Conservation (phyloP, 2,888 invertebrate genomes). For the Ormyrus thymus region DNA sequence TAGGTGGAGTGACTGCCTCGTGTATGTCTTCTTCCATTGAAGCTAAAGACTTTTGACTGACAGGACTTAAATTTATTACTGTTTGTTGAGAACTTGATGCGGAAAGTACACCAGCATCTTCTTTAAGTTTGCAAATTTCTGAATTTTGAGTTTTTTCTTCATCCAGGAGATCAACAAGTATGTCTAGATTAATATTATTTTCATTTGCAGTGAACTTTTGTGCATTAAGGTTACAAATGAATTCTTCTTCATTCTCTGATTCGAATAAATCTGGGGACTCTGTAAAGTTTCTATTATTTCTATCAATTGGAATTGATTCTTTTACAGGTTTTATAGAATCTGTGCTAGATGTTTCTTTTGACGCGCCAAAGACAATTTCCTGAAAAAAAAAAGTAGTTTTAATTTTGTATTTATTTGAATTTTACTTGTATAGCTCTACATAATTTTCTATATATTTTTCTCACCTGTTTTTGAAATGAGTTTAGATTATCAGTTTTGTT, state of each 20-base stretch:
- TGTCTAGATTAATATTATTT: conserved; percentile 51
- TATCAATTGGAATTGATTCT: neutral
- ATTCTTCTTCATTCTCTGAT: conserved; percentile 46
- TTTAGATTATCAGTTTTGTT: neutral
- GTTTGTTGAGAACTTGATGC: conserved; percentile 26
- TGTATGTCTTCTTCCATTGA: conserved; percentile 14
- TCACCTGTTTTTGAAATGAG: too few species aligned
- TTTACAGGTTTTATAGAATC: conserved; percentile 7
- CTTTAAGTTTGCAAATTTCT: neutral
- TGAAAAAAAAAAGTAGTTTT: conserved; percentile 29
- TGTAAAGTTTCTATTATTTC: conserved; percentile 30
- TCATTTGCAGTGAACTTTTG: neutral
- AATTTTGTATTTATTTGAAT: neutral
- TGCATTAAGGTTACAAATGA: neutral
- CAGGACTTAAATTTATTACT: conserved; percentile 27
- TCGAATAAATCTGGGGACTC: conserved; percentile 63
- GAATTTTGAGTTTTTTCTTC: conserved; percentile 21
- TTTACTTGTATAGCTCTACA: conserved; percentile 20
- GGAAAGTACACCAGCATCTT: neutral
- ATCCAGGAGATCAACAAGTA: conserved; percentile 53
- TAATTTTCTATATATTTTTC: neutral
- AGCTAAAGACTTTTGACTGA: neutral
- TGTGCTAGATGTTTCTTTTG: neutral
- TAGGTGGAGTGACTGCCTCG: conserved; percentile 34
- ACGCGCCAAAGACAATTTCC: neutral